A percentile compares a stretch with the other conserved stretches of the same genome.
Conservation (phyloP, 2,113 vertebrate genomes). For the Hydrochoerus hydrochaeris region DNA sequence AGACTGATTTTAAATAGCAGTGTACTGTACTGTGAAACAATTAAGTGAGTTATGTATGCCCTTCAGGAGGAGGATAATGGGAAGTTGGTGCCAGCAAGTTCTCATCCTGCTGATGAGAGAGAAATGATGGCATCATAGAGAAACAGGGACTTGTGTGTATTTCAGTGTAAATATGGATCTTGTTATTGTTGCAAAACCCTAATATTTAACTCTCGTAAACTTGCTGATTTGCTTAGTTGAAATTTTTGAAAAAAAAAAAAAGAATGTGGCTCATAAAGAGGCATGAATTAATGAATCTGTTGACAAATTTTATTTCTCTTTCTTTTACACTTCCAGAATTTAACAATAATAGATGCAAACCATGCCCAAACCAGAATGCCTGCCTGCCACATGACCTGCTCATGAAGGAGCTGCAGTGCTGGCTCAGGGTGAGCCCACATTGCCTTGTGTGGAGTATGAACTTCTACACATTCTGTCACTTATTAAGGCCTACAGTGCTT, state of each 20-base stretch:
- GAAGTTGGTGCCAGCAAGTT: background rate
- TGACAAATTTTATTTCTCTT: background rate
- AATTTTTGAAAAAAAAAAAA: background rate
- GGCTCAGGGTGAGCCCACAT: too few relatives aligned
- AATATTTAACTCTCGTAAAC: background rate
- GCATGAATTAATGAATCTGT: background rate
- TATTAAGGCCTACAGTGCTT: background rate
- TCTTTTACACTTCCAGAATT: background rate
- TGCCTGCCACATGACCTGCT: background rate
- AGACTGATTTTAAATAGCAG: slow-evolving; percentile 78
- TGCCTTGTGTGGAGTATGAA: background rate
- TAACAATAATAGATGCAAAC: background rate
- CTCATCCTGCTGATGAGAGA: background rate
- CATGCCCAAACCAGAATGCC: background rate
- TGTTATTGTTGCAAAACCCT: background rate
- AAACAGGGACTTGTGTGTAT: background rate
- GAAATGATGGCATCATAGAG: slow-evolving; percentile 34
- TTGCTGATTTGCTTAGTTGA: slow-evolving; percentile 23
- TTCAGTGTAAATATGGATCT: background rate
- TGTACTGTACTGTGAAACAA: slow-evolving; percentile 79
- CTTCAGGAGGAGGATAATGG: slow-evolving; percentile 73
- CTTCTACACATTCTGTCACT: background rate
- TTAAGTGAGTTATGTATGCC: slow-evolving; percentile 76
- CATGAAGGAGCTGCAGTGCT: background rate
- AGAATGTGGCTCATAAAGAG: background rate